A percentile compares a stretch with the other conserved stretches of the same genome.
phyloP scores from a whole-genome alignment of 2,888 invertebrate species.

The Dysmachus trigonus region DNA sequence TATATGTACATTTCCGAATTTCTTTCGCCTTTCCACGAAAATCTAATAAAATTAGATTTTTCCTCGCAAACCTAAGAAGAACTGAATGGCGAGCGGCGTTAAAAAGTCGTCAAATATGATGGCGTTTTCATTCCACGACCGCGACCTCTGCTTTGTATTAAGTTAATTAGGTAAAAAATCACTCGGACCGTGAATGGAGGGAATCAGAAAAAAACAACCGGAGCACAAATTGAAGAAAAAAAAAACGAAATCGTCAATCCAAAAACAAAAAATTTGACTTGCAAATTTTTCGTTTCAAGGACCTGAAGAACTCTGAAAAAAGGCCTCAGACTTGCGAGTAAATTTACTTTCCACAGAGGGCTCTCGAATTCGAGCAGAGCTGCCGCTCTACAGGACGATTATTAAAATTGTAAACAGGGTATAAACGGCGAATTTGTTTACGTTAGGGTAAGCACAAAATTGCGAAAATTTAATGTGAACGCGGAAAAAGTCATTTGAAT shows the following conservation, averaged over 20 bases:
- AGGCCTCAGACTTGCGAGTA: not conserved
- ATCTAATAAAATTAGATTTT: not conserved
- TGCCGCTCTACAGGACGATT: not conserved
- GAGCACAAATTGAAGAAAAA: not conserved
- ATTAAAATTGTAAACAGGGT: slow-evolving; percentile 30
- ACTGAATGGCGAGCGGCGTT: not conserved
- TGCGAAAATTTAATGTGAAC: slow-evolving; percentile 11
- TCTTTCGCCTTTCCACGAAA: not conserved
- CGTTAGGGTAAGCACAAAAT: slow-evolving; percentile 30
- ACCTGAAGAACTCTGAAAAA: not conserved
- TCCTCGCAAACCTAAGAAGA: not conserved
- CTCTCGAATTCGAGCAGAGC: not conserved
- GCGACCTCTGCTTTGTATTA: not conserved
- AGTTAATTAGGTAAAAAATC: not conserved
- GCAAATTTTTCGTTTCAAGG: not conserved
- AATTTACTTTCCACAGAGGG: not conserved
- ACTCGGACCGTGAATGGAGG: not conserved
- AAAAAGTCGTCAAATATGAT: not conserved
- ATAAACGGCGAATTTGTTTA: slow-evolving; percentile 17
- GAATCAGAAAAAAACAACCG: not conserved
- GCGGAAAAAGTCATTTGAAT: slow-evolving; percentile 12
- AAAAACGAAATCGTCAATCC: slow-evolving; percentile 2
- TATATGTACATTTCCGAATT: not conserved
- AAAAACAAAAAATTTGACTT: slow-evolving; percentile 14
- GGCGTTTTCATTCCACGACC: not conserved